Evolutionary conservation across 2,113 vertebrate genomes (phyloP).

Genomic region (sheep (Ovis aries)): ARS-UI_Ramb_v3.0 NC_056080.1:113545001-113545500

Average conservation of each 20-base stretch:
- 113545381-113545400: background rate
- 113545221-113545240: background rate
- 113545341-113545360: conserved; percentile 34
- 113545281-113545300: background rate
- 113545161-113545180: background rate
- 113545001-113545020: background rate
- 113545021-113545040: background rate
- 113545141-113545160: background rate
- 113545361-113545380: conserved; percentile 33
- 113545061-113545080: background rate
- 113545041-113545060: background rate
- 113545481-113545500: background rate
- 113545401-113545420: background rate
- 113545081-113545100: background rate
- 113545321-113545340: conserved; percentile 43
- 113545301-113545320: conserved; percentile 29
- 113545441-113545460: background rate
- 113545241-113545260: background rate
- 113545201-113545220: background rate
- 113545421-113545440: accelerated
- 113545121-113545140: background rate
- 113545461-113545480: background rate
- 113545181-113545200: background rate
- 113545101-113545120: background rate
- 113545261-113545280: conserved; percentile 44